phyloP scores from a whole-genome alignment of 2,113 vertebrate species.

The Mastomys coucha region DNA sequence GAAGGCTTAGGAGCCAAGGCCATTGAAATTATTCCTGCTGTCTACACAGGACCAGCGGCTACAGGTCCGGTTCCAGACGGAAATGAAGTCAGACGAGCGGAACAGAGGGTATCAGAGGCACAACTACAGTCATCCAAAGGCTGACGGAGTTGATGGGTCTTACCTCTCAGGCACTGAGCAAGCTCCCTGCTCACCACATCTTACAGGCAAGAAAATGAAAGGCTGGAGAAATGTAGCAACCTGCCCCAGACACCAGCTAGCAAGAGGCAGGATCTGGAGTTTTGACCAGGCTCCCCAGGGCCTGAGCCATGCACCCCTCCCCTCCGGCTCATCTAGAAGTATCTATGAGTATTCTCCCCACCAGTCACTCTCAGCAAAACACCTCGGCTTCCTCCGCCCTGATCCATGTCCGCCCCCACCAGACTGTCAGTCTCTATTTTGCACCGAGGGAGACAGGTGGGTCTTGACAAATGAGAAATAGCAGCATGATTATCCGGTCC shows the following conservation, averaged over 20 bases:
- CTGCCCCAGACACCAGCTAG: neutral
- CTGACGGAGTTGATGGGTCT: neutral
- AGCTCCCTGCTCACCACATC: neutral
- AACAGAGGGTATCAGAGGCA: neutral
- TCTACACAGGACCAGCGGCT: neutral
- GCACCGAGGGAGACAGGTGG: constrained; percentile 49
- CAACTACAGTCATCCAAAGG: neutral
- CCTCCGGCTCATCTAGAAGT: neutral
- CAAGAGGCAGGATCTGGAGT: neutral
- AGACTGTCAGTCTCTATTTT: constrained; percentile 64
- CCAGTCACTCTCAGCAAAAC: neutral
- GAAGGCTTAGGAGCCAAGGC: neutral
- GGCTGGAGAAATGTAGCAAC: neutral
- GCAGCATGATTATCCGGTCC: constrained; percentile 7
- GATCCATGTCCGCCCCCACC: constrained; percentile 47
- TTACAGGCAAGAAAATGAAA: neutral
- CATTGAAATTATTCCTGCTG: neutral
- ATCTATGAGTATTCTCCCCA: neutral
- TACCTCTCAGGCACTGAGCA: neutral
- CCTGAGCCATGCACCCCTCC: neutral
- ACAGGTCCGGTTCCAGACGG: rapidly evolving
- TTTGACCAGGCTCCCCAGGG: neutral
- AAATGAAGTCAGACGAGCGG: neutral
- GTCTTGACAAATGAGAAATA: constrained; percentile 68
- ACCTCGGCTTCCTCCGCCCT: neutral